Percentiles rank a stretch among this genome's conserved stretches.
phyloP scores from a whole-genome alignment of 1,140 invertebrate genomes.

The Tetragnatha versicolor region DNA sequence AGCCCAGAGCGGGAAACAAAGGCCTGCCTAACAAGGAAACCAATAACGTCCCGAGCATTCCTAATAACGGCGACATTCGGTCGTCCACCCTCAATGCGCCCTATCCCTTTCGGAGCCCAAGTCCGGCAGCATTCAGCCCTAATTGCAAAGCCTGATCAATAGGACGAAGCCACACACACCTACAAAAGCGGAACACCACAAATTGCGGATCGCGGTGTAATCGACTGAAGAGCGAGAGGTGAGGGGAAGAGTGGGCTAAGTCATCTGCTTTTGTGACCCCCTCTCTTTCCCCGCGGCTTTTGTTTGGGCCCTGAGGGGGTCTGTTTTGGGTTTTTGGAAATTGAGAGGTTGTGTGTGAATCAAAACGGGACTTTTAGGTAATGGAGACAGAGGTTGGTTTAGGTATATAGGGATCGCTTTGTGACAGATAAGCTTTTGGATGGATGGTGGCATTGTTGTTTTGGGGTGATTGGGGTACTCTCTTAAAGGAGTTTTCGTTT shows the following conservation, averaged over 20 bases:
- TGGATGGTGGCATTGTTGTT: too few species aligned
- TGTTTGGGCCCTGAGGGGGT: too few species aligned
- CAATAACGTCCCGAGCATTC: slow-evolving; percentile 1
- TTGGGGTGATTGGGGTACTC: too few species aligned
- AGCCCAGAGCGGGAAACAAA: neutral
- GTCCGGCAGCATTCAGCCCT: slow-evolving; percentile 16
- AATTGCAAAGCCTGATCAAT: slow-evolving; percentile 36
- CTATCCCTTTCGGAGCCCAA: slow-evolving; percentile 19
- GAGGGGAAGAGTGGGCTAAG: neutral
- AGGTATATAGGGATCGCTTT: too few species aligned
- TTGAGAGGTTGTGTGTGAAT: too few species aligned
- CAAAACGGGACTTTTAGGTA: too few species aligned
- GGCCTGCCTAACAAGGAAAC: slow-evolving; percentile 1
- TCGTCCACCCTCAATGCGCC: neutral
- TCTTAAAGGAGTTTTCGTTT: too few species aligned
- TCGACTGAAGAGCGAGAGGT: neutral
- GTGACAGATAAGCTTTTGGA: too few species aligned
- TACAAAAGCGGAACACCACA: slow-evolving; percentile 29
- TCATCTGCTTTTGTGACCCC: too few species aligned
- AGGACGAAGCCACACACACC: neutral
- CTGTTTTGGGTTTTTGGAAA: too few species aligned
- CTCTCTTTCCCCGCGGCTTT: too few species aligned
- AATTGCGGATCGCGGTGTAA: slow-evolving; percentile 22
- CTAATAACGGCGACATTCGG: slow-evolving; percentile 13
- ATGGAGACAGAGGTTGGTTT: too few species aligned